These are phyloP conservation scores for Heterotilapia buettikoferi DNA, from an alignment of 2,113 vertebrate genomes.

Conservation along the genomic window DNA sequence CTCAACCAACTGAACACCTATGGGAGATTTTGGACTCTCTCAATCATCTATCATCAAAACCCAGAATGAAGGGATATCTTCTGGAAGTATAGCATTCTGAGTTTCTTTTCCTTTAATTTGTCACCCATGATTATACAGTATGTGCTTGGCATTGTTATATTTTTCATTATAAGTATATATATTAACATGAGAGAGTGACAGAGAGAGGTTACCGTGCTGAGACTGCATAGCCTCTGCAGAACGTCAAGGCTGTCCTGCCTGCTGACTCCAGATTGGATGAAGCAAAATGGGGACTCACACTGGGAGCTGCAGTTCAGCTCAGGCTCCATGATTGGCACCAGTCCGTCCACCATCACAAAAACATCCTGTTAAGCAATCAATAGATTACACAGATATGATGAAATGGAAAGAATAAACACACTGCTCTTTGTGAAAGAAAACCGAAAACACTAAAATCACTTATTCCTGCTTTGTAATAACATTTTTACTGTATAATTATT, in stretches of 20 bases:
- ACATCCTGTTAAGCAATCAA: constrained; percentile 32
- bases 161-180: background rate
- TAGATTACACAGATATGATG: background rate
- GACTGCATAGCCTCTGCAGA: constrained; percentile 80
- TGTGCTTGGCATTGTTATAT: background rate
- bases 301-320: constrained; percentile 86
- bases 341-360: constrained; percentile 36
- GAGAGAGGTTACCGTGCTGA: constrained; percentile 71
- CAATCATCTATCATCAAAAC: background rate
- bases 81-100: background rate
- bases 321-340: constrained; percentile 75
- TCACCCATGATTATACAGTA: background rate
- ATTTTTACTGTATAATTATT: background rate
- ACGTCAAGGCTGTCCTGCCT: constrained; percentile 65
- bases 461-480: background rate
- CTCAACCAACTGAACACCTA: background rate
- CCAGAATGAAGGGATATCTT: background rate
- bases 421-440: background rate
- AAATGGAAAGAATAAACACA: background rate
- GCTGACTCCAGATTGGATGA: constrained; percentile 63
- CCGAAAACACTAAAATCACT: background rate
- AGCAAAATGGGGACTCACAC: constrained; percentile 72
- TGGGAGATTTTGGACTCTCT: background rate
- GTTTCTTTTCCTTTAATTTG: background rate
- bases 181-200: background rate